A percentile compares a stretch with the other conserved stretches of the same genome.
phyloP scores from a whole-genome alignment of 2,888 invertebrate genomes.

The Strigamia transsilvanica region DNA sequence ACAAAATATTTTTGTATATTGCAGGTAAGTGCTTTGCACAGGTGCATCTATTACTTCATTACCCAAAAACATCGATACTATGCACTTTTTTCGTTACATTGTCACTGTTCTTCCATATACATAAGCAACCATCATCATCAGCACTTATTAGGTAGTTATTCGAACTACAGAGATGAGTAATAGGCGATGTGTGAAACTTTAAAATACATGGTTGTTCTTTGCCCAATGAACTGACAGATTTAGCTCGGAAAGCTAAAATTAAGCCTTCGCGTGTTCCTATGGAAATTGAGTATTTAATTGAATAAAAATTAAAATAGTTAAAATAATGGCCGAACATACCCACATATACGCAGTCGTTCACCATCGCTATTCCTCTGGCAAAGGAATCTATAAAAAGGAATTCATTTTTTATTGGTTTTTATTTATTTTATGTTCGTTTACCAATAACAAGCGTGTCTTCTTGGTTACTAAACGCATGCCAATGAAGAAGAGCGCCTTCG shows the following conservation, averaged over 20 bases:
- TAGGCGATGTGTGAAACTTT: neutral
- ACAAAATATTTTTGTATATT: neutral
- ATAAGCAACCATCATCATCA: neutral
- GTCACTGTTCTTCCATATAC: neutral
- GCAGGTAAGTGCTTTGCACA: neutral
- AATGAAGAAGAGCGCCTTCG: neutral
- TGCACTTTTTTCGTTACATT: neutral
- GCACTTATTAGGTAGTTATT: neutral
- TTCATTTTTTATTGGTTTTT: neutral
- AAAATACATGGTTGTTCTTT: neutral
- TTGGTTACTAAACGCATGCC: conserved; percentile 20
- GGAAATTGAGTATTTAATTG: neutral
- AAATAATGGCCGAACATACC: neutral
- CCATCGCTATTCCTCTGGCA: neutral
- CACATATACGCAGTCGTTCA: neutral
- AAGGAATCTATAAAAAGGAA: conserved; percentile 4
- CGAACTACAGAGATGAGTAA: neutral
- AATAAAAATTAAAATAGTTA: neutral
- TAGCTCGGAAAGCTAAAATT: neutral
- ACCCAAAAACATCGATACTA: neutral
- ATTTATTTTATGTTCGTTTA: neutral
- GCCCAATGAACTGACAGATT: neutral
- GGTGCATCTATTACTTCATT: neutral
- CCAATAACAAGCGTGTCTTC: conserved; percentile 29
- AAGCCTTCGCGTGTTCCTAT: neutral